These are phyloP conservation scores for Kryphioiulus occultus DNA, from an alignment of 2,888 invertebrate genomes.

Conservation along the genomic window DNA sequence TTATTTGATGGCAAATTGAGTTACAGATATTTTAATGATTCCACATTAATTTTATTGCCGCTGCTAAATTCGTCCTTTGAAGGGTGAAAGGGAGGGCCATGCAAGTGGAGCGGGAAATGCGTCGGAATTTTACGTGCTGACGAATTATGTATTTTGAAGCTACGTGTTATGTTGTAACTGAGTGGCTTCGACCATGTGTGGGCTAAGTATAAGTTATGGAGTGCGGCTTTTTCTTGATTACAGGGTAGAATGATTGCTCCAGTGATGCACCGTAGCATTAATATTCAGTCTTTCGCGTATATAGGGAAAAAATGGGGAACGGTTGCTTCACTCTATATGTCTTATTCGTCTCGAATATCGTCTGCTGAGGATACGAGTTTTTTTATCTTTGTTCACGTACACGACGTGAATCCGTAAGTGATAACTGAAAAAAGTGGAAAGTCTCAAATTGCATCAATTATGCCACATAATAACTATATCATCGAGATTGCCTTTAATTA, in stretches of 20 bases:
- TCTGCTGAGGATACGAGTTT: not conserved
- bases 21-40: not conserved
- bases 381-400: not conserved
- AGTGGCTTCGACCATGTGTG: not conserved
- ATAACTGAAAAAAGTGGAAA: not conserved
- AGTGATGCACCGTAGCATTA: not conserved
- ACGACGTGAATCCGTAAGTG: not conserved
- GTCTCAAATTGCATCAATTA: not conserved
- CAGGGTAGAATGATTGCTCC: not conserved
- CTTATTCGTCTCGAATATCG: not conserved
- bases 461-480: not conserved
- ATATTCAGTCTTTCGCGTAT: not conserved
- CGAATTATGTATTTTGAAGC: not conserved
- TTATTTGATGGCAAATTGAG: not conserved
- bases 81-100: not conserved
- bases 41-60: not conserved
- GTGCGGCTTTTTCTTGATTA: not conserved
- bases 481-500: not conserved
- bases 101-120: not conserved
- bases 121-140: not conserved
- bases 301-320: not conserved
- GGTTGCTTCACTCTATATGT: not conserved
- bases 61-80: not conserved
- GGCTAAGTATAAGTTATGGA: not conserved
- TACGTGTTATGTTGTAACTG: not conserved